Base-by-base conservation (phyloP, 2,797 vertebrate genomes). In the Amphiprion clarkii region DNA sequence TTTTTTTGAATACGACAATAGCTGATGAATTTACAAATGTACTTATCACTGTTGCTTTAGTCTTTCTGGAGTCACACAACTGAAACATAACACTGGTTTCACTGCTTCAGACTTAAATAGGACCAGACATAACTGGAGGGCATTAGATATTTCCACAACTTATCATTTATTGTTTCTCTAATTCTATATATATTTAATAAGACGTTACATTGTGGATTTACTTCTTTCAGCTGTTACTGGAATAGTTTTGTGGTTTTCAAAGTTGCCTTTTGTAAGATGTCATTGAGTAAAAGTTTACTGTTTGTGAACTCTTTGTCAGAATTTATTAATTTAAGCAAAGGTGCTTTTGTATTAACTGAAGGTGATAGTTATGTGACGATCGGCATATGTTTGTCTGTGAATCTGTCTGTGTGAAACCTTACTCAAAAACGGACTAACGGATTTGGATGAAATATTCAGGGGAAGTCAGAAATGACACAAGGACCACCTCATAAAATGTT, bases 311-410 rank as follows among this genome's bases (percentile, higher is more conserved):
- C 2, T 12, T 1, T 23, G 29, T 48, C 21, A 5, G 27, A 58
- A 3, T 66, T 61, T 33, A 54, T 29, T 2, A 48, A 21, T 61
- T 49, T 23, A 21, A 69, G 59, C 23, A 67, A 56, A 74, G 33
- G 29, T 49, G 61, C 21, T 66, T 71, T 56, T 83, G 49, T 67
- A 11, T 44, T 21, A 14, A 54, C 2, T 59, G 25, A 78, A 77
- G 25, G 6, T 58, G 11, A 11, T 5, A 64, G 27, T 27, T 27
- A 27, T 27, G 27, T 3, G 4, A 27, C 3, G 4, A 27, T 27
- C 0, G 27, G 27, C 27, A 2, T 27, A 27, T 4, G 27, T 27
- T 27, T 27, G 3, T 27, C 27, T 27, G 27, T 27, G 27, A 27
- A 27, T 27, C 3, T 27, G 27, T 27, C 27, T 3, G 27, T 4